Conservation (phyloP, 2,113 vertebrate genomes). For the Cynopterus brachyotis region DNA sequence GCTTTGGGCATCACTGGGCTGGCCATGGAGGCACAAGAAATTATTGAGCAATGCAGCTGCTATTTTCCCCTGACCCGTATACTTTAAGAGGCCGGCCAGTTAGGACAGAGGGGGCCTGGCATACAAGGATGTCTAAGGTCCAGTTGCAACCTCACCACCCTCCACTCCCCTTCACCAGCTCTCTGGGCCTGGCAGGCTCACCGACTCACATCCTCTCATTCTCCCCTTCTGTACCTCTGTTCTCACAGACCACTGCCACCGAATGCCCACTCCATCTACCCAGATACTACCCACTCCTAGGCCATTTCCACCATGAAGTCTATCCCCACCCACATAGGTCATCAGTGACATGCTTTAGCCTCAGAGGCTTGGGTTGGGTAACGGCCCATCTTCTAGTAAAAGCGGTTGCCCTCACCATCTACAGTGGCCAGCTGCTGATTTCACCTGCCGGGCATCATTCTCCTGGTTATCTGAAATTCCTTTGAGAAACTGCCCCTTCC, state of each 20-base stretch:
- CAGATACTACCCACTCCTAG: neutral
- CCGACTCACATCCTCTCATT: neutral
- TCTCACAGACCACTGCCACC: neutral
- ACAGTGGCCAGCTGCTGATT: neutral
- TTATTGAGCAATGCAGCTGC: neutral
- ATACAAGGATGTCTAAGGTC: neutral
- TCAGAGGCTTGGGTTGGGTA: neutral
- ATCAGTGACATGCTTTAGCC: neutral
- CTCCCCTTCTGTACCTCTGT: neutral
- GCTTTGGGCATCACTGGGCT: neutral
- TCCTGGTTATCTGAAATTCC: neutral
- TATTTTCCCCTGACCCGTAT: neutral
- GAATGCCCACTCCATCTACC: neutral
- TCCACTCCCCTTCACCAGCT: neutral
- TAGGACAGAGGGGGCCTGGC: neutral
- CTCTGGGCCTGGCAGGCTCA: neutral
- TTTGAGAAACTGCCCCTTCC: neutral
- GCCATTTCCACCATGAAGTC: neutral
- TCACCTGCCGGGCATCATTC: neutral
- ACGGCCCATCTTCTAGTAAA: neutral
- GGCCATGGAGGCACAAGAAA: neutral
- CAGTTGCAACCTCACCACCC: neutral
- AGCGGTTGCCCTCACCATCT: neutral
- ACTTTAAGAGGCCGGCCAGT: neutral
- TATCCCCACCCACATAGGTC: neutral